These are phyloP conservation scores for Montipora cactus DNA, from an alignment of 64 coral and sea anemone species.

Conservation along the genomic window DNA sequence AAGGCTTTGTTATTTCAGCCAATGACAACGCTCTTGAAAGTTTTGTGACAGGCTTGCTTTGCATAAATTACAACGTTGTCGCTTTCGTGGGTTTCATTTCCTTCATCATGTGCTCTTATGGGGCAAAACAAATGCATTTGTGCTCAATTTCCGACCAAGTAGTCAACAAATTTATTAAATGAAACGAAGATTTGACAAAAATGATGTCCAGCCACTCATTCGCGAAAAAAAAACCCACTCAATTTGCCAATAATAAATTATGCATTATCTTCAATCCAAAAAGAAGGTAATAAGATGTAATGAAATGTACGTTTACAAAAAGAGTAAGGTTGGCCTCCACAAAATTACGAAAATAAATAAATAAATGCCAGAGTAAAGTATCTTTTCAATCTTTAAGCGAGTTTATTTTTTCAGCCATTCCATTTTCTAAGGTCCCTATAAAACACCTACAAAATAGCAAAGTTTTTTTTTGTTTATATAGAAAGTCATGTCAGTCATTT, in stretches of 20 bases:
- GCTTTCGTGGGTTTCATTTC: neutral
- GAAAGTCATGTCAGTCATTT: neutral
- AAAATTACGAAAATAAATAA: neutral
- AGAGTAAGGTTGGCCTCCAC: neutral
- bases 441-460: neutral
- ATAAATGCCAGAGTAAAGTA: too few relatives aligned
- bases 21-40: conserved; percentile 66
- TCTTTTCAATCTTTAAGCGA: too few relatives aligned
- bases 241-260: conserved; percentile 40
- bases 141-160: neutral
- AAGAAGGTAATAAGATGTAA: neutral
- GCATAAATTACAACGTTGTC: conserved; percentile 25
- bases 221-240: neutral
- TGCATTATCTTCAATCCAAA: neutral
- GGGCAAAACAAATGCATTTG: neutral
- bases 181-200: neutral
- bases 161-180: neutral
- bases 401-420: neutral
- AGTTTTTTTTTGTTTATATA: neutral
- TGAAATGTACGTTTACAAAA: neutral
- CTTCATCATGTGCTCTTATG: neutral
- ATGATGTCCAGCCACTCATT: neutral
- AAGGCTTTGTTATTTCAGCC: conserved; percentile 48
- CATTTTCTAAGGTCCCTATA: neutral
- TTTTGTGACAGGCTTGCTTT: conserved; percentile 27